Percentiles rank a stretch among this genome's conserved stretches.
These are phyloP conservation scores for Dicentrarchus labrax DNA, from an alignment of 2,113 vertebrate genomes.

Conservation along the genomic window DNA sequence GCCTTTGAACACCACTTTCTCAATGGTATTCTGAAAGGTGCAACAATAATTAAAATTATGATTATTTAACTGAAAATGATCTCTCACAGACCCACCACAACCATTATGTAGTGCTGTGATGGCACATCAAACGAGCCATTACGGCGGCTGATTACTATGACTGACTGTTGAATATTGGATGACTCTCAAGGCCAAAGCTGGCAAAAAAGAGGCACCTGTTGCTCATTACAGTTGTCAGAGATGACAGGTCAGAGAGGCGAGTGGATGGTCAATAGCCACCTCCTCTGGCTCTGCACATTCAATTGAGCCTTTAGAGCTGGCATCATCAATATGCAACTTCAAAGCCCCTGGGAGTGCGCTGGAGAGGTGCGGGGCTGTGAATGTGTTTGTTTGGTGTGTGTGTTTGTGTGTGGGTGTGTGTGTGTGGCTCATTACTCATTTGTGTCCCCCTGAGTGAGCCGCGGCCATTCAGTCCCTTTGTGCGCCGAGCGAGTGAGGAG, in stretches of 20 bases:
- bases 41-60: constrained; percentile 21
- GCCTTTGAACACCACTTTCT: constrained; percentile 28
- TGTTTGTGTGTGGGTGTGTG: constrained; percentile 5
- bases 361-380: constrained; percentile 48
- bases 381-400: constrained; percentile 32
- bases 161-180: constrained; percentile 67
- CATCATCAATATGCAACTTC: constrained; percentile 80
- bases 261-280: constrained; percentile 70
- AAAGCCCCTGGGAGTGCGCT: constrained; percentile 70
- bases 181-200: constrained; percentile 51
- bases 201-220: constrained; percentile 75
- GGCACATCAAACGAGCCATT: constrained; percentile 74
- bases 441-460: constrained; percentile 73
- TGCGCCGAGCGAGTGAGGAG: constrained; percentile 70
- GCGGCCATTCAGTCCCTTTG: constrained; percentile 82
- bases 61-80: constrained; percentile 55
- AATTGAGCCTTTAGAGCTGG: constrained; percentile 63
- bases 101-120: constrained; percentile 47
- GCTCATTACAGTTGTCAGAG: constrained; percentile 71
- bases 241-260: constrained; percentile 68
- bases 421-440: constrained; percentile 79
- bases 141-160: constrained; percentile 59
- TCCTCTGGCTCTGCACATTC: constrained; percentile 59
- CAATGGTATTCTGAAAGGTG: neutral
- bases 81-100: constrained; percentile 28